Conservation (phyloP, 1,140 invertebrate genomes). For the Cydia splendana region DNA sequence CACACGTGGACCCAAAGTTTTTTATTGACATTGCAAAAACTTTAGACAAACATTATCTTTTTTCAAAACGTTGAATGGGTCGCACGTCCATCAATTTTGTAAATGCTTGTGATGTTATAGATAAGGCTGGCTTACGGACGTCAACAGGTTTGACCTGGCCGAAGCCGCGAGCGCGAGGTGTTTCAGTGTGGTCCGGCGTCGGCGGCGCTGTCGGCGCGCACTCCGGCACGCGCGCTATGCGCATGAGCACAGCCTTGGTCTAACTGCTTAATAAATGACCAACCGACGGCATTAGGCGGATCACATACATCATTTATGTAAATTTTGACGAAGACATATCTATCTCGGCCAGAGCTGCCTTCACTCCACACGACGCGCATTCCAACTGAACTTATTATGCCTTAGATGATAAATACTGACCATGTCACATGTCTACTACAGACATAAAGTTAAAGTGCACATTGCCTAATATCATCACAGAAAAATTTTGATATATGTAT, state of each 20-base stretch:
- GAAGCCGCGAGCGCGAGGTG: conserved; percentile 35
- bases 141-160: conserved; percentile 67
- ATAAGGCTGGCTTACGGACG: conserved; percentile 52
- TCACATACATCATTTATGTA: conserved; percentile 80
- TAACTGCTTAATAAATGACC: conserved; percentile 75
- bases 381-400: conserved; percentile 54
- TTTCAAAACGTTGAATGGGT: not conserved
- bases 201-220: conserved; percentile 63
- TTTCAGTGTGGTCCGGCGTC: conserved; percentile 69
- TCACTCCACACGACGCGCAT: conserved; percentile 69
- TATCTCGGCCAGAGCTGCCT: conserved; percentile 61
- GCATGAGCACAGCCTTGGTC: conserved; percentile 49
- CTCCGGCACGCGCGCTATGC: conserved; percentile 74
- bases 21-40: conserved; percentile 14
- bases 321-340: conserved; percentile 80
- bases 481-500: too few species aligned
- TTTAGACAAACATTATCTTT: not conserved
- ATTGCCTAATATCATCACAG: not conserved
- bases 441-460: not conserved
- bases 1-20: conserved; percentile 44
- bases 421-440: conserved; percentile 12
- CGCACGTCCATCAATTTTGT: conserved; percentile 7
- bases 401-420: conserved; percentile 52
- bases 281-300: conserved; percentile 72
- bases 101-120: not conserved